Percentiles rank a stretch among this genome's conserved stretches.
phyloP scores from a whole-genome alignment of 2,888 invertebrate species.

The Aphidius colemani region DNA sequence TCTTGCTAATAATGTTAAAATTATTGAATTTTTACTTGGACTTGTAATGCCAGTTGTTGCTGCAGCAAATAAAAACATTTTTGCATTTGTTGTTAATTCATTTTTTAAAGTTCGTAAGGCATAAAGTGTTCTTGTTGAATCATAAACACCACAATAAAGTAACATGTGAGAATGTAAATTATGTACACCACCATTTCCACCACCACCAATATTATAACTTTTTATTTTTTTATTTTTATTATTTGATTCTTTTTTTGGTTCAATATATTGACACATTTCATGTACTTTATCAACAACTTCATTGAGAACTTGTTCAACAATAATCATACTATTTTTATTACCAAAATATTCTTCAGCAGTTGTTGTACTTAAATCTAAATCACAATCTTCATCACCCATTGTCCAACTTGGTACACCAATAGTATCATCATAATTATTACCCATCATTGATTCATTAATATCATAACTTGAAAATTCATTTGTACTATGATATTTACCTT shows the following conservation, averaged over 20 bases:
- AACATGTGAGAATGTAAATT: slow-evolving; percentile 84
- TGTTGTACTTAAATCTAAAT: slow-evolving; percentile 65
- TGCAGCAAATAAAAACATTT: slow-evolving; percentile 74
- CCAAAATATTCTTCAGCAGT: slow-evolving; percentile 73
- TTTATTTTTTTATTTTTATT: slow-evolving; percentile 35
- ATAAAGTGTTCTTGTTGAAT: slow-evolving; percentile 75
- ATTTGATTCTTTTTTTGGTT: slow-evolving; percentile 47
- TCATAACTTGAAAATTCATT: slow-evolving; percentile 55
- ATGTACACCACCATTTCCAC: slow-evolving; percentile 63
- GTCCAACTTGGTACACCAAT: slow-evolving; percentile 64
- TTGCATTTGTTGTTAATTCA: slow-evolving; percentile 72
- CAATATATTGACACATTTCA: slow-evolving; percentile 47
- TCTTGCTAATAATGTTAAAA: slow-evolving; percentile 70
- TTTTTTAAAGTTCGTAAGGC: slow-evolving; percentile 76
- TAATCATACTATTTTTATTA: slow-evolving; percentile 58
- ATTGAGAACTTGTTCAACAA: slow-evolving; percentile 66
- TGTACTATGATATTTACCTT: slow-evolving; percentile 54
- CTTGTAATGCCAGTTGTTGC: slow-evolving; percentile 74
- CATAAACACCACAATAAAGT: slow-evolving; percentile 79
- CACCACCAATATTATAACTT: background rate
- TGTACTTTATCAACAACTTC: slow-evolving; percentile 65
- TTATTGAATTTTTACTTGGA: slow-evolving; percentile 62
- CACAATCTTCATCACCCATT: slow-evolving; percentile 61
- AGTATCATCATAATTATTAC: slow-evolving; percentile 54
- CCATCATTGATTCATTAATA: slow-evolving; percentile 51